Evolutionary conservation across 2,113 vertebrate species (phyloP).

Genomic region (Formicarius rufipectus): DNA sequence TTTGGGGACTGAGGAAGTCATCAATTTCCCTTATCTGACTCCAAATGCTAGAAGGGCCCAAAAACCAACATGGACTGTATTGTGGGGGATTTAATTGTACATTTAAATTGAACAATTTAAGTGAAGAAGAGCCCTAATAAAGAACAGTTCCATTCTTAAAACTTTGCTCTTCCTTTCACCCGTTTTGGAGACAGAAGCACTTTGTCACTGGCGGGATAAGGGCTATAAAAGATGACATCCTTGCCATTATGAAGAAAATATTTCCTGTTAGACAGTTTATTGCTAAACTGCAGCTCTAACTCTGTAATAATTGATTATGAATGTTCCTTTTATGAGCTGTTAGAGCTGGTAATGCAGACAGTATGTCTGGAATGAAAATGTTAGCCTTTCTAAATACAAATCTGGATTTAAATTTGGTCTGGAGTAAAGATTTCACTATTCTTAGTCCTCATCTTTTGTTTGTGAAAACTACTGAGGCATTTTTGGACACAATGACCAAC

Average conservation of each 20-base stretch:
- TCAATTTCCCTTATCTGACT: not conserved
- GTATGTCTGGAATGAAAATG: conserved; percentile 5
- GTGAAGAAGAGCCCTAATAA: not conserved
- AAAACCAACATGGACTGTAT: not conserved
- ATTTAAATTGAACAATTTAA: not conserved
- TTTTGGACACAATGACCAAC: not conserved
- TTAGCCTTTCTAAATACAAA: conserved; percentile 1
- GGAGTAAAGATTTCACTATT: not conserved
- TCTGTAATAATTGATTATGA: conserved; percentile 42
- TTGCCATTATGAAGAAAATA: conserved; percentile 9
- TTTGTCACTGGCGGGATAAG: not conserved
- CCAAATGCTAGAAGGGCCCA: not conserved
- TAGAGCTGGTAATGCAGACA: conserved; percentile 7
- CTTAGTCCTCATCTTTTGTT: not conserved
- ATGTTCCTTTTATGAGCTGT: conserved; percentile 35
- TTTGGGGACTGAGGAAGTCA: not conserved
- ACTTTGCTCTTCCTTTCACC: not conserved
- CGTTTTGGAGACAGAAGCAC: not conserved
- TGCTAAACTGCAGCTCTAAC: conserved; percentile 22
- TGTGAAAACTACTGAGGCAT: not conserved
- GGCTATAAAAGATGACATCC: conserved; percentile 3
- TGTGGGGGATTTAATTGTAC: not conserved
- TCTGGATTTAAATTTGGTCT: not conserved
- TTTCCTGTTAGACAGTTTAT: conserved; percentile 27
- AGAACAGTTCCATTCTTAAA: not conserved